phyloP scores from a whole-genome alignment of 2,797 vertebrate species.

The Eurystomus glaucurus region DNA sequence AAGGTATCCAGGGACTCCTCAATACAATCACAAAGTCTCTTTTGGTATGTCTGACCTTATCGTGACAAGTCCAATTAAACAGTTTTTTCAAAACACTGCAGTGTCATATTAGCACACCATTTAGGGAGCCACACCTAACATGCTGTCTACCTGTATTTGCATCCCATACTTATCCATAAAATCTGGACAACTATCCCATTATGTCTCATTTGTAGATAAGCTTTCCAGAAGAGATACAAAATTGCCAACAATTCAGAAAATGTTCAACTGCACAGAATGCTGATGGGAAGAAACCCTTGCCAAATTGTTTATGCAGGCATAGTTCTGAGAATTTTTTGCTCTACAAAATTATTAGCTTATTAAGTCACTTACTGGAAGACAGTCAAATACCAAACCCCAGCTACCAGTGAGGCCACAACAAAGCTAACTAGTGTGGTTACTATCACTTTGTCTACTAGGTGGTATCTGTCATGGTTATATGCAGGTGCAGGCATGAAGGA shows the following conservation, averaged over 20 bases:
- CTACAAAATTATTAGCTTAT: constrained; percentile 58
- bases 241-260: constrained; percentile 23
- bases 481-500: neutral
- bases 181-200: neutral
- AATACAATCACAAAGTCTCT: neutral
- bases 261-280: constrained; percentile 5
- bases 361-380: constrained; percentile 44
- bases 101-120: neutral
- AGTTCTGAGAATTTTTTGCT: constrained; percentile 33
- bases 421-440: neutral
- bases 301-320: constrained; percentile 43
- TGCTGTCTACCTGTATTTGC: neutral
- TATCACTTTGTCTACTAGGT: neutral
- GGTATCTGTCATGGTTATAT: neutral
- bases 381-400: neutral
- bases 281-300: constrained; percentile 31
- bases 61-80: neutral
- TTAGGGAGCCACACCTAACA: neutral
- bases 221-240: constrained; percentile 33
- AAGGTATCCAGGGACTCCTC: neutral
- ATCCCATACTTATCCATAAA: neutral
- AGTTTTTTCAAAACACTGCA: neutral
- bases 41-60: neutral
- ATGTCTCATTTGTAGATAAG: neutral
- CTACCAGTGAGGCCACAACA: neutral